Evolutionary conservation across 1,140 invertebrate genomes (phyloP).

Genomic region (Daktulosphaira vitifoliae): DNA sequence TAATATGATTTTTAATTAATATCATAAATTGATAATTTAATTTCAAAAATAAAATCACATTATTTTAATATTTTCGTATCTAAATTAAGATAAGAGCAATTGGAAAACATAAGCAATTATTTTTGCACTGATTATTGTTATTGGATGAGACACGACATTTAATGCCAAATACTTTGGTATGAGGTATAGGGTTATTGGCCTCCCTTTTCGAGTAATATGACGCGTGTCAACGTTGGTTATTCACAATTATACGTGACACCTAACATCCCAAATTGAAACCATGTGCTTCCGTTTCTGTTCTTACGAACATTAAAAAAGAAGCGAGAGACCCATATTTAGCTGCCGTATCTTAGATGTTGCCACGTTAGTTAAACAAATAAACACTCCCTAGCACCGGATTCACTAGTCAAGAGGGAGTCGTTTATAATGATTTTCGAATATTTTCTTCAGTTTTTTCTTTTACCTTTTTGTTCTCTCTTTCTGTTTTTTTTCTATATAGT

Average conservation of each 20-base stretch:
- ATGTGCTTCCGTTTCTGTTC: slow-evolving; percentile 28
- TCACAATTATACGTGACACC: slow-evolving; percentile 28
- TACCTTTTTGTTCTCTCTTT: neutral
- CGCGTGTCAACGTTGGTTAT: slow-evolving; percentile 26
- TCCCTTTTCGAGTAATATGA: slow-evolving; percentile 25
- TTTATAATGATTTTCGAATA: slow-evolving; percentile 8
- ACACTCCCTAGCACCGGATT: neutral
- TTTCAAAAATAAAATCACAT: too few relatives aligned
- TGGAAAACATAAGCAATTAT: too few relatives aligned
- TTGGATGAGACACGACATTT: too few relatives aligned
- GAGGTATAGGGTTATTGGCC: slow-evolving; percentile 7
- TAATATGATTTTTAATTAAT: too few relatives aligned
- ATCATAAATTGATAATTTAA: too few relatives aligned
- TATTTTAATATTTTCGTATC: too few relatives aligned
- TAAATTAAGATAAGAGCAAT: too few relatives aligned
- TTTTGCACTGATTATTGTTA: too few relatives aligned
- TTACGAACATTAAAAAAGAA: slow-evolving; percentile 15
- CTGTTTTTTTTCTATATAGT: neutral
- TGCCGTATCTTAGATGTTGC: neutral
- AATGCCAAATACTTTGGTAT: too few relatives aligned
- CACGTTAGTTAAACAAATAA: neutral
- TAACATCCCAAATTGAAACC: slow-evolving; percentile 33
- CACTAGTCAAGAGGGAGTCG: neutral
- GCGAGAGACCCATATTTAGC: neutral
- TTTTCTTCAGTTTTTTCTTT: neutral